Conservation (phyloP, 2,113 vertebrate species). For the Salvator merianae region DNA sequence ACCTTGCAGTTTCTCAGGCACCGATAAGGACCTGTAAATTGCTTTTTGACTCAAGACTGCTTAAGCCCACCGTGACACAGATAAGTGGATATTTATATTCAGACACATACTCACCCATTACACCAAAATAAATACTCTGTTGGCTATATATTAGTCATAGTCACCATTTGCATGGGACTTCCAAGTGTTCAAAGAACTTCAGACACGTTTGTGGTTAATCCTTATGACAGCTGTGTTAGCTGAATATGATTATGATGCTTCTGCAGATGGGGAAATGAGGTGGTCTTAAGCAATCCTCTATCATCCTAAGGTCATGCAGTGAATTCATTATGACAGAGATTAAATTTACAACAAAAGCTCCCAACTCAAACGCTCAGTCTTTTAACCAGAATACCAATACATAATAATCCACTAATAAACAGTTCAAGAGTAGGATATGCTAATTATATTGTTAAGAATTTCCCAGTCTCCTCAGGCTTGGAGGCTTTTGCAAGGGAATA, state of each 20-base stretch:
- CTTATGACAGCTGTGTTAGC: constrained; percentile 4
- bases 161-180: neutral
- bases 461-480: neutral
- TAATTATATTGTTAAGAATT: neutral
- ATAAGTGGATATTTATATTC: neutral
- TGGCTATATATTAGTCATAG: neutral
- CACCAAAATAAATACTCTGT: neutral
- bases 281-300: neutral
- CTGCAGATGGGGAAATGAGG: neutral
- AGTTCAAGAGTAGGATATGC: neutral
- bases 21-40: neutral
- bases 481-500: no score
- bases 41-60: neutral
- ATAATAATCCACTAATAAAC: neutral
- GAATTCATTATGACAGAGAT: neutral
- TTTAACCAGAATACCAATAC: neutral
- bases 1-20: no score
- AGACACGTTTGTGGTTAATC: neutral
- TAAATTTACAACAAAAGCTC: neutral
- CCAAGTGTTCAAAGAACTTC: neutral
- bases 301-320: neutral
- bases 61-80: neutral
- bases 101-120: neutral
- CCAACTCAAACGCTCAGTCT: neutral
- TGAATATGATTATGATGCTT: neutral